These are phyloP conservation scores for Neofelis nebulosa DNA, from an alignment of 2,113 vertebrate species.

Conservation along the genomic window DNA sequence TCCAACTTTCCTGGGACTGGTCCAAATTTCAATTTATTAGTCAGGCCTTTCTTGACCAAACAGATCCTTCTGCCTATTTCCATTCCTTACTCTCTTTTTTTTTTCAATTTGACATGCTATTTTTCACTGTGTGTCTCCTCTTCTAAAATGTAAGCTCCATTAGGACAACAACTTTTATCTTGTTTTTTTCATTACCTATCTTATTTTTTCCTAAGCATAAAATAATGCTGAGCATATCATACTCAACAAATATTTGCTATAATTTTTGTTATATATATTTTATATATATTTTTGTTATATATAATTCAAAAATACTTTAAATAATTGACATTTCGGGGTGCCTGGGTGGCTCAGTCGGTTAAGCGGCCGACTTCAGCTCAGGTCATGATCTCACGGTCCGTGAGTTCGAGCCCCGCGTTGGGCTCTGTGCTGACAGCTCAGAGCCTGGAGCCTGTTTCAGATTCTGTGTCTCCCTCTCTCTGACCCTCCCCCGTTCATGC, in stretches of 20 bases:
- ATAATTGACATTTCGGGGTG: neutral
- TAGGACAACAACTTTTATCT: neutral
- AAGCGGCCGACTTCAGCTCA: too few relatives aligned
- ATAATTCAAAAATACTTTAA: constrained; percentile 2
- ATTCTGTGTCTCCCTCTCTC: too few relatives aligned
- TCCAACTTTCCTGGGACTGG: neutral
- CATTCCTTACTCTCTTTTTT: neutral
- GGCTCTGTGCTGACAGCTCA: too few relatives aligned
- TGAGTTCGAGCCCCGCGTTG: too few relatives aligned
- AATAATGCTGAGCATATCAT: constrained; percentile 24
- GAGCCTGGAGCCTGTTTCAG: too few relatives aligned
- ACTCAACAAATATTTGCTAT: neutral
- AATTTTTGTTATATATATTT: neutral
- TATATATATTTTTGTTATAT: too few relatives aligned
- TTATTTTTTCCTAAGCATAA: neutral
- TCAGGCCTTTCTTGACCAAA: neutral
- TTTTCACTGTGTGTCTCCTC: neutral
- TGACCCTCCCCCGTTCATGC: too few relatives aligned
- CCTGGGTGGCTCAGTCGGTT: too few relatives aligned
- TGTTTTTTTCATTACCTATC: neutral
- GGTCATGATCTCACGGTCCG: too few relatives aligned
- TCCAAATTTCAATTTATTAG: neutral
- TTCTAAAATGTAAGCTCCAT: constrained; percentile 30
- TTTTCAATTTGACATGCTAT: neutral
- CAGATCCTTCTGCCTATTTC: neutral